Conservation (phyloP, 1,140 invertebrate species). For the Dendrolimus punctatus region DNA sequence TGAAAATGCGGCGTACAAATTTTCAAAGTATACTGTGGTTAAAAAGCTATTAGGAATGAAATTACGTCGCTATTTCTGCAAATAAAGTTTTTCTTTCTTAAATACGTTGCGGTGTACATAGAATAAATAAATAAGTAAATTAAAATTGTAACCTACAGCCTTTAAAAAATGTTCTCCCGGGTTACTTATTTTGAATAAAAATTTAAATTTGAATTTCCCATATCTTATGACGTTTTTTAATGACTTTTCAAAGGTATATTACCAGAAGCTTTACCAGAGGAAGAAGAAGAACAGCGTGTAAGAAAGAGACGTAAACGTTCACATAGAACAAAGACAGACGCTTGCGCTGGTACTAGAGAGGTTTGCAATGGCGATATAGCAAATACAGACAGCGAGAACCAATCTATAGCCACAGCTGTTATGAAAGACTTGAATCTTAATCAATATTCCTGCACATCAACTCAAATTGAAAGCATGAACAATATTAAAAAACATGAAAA, state of each 20-base stretch:
- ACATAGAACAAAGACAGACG: slow-evolving; percentile 42
- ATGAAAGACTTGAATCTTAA: slow-evolving; percentile 35
- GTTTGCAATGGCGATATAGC: slow-evolving; percentile 21
- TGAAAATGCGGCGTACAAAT: no score
- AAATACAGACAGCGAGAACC: slow-evolving; percentile 11
- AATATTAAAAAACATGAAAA: slow-evolving; percentile 22
- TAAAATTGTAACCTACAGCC: no score
- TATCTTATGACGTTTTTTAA: no score
- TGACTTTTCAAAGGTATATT: slow-evolving; percentile 16
- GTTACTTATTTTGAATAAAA: no score
- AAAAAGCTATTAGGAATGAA: no score
- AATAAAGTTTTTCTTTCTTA: no score
- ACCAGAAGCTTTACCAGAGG: slow-evolving; percentile 29
- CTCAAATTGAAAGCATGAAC: slow-evolving; percentile 16
- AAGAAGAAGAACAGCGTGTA: slow-evolving; percentile 18
- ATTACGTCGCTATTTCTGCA: no score
- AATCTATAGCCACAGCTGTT: slow-evolving; percentile 26
- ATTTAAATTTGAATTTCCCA: no score
- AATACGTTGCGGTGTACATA: no score
- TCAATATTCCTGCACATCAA: slow-evolving; percentile 18
- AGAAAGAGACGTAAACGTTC: slow-evolving; percentile 27
- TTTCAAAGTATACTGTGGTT: no score
- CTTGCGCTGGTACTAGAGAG: slow-evolving; percentile 36
- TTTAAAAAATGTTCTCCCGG: no score
- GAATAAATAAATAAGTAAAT: no score